These are phyloP conservation scores for Mionectes macconnelli DNA, from an alignment of 2,113 vertebrate genomes.

Conservation along the genomic window DNA sequence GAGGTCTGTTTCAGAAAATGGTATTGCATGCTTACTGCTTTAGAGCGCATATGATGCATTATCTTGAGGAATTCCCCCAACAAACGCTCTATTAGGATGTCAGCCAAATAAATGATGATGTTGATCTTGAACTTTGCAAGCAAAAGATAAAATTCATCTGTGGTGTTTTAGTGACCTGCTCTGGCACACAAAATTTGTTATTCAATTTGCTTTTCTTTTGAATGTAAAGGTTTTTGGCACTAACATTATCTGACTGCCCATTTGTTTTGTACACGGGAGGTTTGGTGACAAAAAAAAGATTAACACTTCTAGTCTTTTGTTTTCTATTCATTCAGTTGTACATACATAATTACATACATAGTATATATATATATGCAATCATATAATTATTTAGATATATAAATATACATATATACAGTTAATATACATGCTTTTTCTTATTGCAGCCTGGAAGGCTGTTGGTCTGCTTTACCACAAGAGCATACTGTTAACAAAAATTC, in stretches of 20 bases:
- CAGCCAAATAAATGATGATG: not conserved
- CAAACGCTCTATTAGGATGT: not conserved
- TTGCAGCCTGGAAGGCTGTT: not conserved
- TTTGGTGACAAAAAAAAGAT: not conserved
- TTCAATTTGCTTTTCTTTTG: not conserved
- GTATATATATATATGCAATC: no score
- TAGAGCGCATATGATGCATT: not conserved
- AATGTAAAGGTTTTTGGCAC: not conserved
- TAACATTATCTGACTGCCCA: not conserved
- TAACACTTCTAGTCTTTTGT: not conserved
- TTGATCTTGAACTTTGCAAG: not conserved
- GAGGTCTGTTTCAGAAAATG: not conserved
- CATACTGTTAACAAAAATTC: not conserved
- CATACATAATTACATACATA: not conserved
- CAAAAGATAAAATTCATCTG: not conserved
- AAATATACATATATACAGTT: not conserved
- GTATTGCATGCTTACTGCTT: not conserved
- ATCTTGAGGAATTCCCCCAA: not conserved
- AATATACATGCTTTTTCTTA: not conserved
- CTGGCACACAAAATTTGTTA: not conserved
- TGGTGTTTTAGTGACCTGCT: not conserved
- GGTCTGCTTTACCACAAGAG: not conserved
- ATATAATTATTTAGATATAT: not conserved
- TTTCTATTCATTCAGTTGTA: not conserved
- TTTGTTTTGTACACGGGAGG: not conserved